Conservation (phyloP, 2,797 vertebrate genomes). For the Acanthiza pusilla region DNA sequence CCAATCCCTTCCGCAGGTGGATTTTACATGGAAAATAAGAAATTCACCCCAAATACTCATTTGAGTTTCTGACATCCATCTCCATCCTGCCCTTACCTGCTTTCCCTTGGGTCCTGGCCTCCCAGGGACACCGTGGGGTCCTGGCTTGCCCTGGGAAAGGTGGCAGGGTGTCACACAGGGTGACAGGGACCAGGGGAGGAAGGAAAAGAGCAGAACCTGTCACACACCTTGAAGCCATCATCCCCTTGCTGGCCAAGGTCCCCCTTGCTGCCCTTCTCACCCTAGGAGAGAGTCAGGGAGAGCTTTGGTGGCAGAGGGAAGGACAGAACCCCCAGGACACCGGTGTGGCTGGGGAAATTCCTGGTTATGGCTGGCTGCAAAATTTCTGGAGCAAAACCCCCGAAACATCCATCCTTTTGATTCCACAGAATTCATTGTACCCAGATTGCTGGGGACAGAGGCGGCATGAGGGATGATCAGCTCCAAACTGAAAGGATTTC, state of each 20-base stretch:
- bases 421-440: not conserved
- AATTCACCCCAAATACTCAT: not conserved
- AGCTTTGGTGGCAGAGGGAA: not conserved
- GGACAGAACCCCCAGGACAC: not conserved
- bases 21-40: not conserved
- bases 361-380: not conserved
- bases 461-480: not conserved
- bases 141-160: slow-evolving; percentile 71
- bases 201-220: not conserved
- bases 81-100: slow-evolving; percentile 71
- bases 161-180: not conserved
- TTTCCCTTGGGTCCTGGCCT: slow-evolving; percentile 76
- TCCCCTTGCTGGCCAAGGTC: slow-evolving; percentile 72
- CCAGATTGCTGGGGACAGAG: not conserved
- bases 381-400: not conserved
- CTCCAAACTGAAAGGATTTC: not conserved
- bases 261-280: slow-evolving; percentile 81
- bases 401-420: not conserved
- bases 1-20: not conserved
- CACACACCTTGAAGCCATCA: slow-evolving; percentile 76
- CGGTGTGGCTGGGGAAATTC: not conserved
- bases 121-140: slow-evolving; percentile 66
- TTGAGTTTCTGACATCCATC: fast-evolving
- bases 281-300: slow-evolving; percentile 68
- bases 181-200: not conserved